phyloP scores from a whole-genome alignment of 2,888 invertebrate genomes.

The Aelia acuminata region DNA sequence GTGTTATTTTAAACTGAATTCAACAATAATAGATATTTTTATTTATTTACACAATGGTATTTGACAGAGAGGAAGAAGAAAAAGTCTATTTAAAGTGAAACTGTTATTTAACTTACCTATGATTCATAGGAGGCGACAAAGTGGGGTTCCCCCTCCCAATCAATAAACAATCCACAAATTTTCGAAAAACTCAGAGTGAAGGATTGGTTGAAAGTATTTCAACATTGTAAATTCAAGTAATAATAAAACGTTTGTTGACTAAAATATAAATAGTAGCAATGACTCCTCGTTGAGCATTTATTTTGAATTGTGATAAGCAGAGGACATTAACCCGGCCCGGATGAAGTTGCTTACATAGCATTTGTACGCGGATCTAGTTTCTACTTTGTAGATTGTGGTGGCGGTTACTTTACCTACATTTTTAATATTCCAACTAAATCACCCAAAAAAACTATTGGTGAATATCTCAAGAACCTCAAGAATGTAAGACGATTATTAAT shows the following conservation, averaged over 20 bases:
- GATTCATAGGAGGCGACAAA: too few species aligned
- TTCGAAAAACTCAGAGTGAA: too few species aligned
- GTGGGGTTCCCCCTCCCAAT: too few species aligned
- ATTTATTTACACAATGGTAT: neutral
- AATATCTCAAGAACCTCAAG: neutral
- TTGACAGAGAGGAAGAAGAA: neutral
- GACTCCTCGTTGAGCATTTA: too few species aligned
- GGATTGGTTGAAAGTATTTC: too few species aligned
- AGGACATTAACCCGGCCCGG: conserved; percentile 3
- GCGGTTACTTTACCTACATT: neutral
- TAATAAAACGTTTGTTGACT: too few species aligned
- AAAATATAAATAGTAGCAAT: too few species aligned
- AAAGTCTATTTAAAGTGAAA: too few species aligned
- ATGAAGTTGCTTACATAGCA: neutral
- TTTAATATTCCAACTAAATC: neutral
- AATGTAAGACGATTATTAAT: too few species aligned
- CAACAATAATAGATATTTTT: neutral
- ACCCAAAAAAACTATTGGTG: neutral
- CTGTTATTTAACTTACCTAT: too few species aligned
- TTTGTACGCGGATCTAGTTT: neutral
- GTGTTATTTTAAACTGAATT: neutral
- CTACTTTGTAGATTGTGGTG: neutral
- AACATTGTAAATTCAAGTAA: too few species aligned
- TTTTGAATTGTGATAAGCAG: neutral
- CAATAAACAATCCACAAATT: too few species aligned